phyloP scores from a whole-genome alignment of 2,888 invertebrate genomes.

The Hypercompe scribonia region DNA sequence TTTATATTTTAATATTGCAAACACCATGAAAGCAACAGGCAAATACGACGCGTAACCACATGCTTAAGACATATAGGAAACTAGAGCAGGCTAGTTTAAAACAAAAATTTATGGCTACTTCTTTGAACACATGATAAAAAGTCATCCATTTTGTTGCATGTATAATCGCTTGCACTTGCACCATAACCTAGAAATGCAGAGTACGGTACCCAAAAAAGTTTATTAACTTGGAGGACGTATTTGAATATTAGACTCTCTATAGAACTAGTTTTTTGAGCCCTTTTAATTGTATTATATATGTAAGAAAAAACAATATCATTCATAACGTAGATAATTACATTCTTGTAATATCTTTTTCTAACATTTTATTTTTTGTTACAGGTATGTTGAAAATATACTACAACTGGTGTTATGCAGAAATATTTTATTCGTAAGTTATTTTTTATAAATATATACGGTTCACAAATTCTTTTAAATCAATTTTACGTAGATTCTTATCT shows the following conservation, averaged over 20 bases:
- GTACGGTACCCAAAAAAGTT: slow-evolving; percentile 79
- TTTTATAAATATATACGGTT: background rate
- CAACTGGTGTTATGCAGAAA: background rate
- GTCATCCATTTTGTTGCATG: background rate
- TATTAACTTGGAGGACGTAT: slow-evolving; percentile 71
- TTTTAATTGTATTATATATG: slow-evolving; percentile 76
- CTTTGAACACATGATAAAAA: slow-evolving; percentile 4
- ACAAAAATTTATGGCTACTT: background rate
- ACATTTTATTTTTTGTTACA: slow-evolving; percentile 43
- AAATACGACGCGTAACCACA: too few species aligned
- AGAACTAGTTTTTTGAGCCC: slow-evolving; percentile 79
- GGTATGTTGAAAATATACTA: slow-evolving; percentile 33
- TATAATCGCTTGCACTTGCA: slow-evolving; percentile 5
- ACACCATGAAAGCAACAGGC: background rate
- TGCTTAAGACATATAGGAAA: background rate
- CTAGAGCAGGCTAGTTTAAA: background rate
- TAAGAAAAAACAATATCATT: slow-evolving; percentile 62
- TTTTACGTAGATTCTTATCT: background rate
- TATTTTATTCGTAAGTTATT: background rate
- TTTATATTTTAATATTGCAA: background rate
- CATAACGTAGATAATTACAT: background rate
- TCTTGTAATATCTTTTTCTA: slow-evolving; percentile 18
- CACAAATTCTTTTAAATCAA: too few species aligned
- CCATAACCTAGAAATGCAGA: slow-evolving; percentile 44
- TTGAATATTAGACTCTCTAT: slow-evolving; percentile 79